A percentile compares a stretch with the other conserved stretches of the same genome.
Evolutionary conservation across 2,797 vertebrate species (phyloP).

Genomic region (Sebastes itinus): DNA sequence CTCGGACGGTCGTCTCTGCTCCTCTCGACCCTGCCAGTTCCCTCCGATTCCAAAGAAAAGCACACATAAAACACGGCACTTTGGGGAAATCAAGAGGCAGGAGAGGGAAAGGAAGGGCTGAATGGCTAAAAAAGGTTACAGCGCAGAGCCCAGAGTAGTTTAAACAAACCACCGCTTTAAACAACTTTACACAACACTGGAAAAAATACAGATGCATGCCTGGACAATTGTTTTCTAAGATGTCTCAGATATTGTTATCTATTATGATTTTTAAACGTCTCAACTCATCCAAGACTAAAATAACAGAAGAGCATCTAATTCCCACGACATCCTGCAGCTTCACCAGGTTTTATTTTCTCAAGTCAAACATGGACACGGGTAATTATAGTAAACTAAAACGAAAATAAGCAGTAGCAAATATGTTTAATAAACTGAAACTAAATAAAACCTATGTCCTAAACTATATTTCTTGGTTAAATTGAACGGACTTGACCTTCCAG

Average conservation of each 20-base stretch:
- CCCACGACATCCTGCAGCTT: background rate
- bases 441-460: too few relatives aligned
- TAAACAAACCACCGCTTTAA: background rate
- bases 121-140: slow-evolving; percentile 61
- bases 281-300: background rate
- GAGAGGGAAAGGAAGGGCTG: slow-evolving; percentile 26
- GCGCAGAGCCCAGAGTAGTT: slow-evolving; percentile 20
- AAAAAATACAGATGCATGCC: slow-evolving; percentile 26
- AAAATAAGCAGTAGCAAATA: too few relatives aligned
- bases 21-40: slow-evolving; percentile 61
- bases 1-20: slow-evolving; percentile 66
- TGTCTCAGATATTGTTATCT: background rate
- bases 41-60: slow-evolving; percentile 66
- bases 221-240: background rate
- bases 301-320: background rate
- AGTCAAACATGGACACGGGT: background rate
- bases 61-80: slow-evolving; percentile 73
- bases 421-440: too few relatives aligned
- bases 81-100: slow-evolving; percentile 71
- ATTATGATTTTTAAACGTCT: background rate
- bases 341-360: background rate
- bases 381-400: too few relatives aligned
- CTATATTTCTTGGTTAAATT: too few relatives aligned
- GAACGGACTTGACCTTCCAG: too few relatives aligned
- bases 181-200: background rate